phyloP scores from a whole-genome alignment of 2,113 vertebrate genomes.

The Channa argus region DNA sequence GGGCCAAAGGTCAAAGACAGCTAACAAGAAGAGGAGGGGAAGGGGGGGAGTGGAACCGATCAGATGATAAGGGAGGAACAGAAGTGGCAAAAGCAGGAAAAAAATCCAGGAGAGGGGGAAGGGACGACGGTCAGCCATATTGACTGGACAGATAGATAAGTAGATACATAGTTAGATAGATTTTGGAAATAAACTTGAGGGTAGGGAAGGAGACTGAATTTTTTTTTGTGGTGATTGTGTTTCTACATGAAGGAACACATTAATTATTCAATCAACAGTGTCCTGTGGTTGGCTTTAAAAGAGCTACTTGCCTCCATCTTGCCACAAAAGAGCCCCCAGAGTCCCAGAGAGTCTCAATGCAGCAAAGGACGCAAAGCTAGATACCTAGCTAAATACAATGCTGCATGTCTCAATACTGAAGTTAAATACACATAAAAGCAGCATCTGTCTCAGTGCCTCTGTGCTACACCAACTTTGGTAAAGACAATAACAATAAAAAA shows the following conservation, averaged over 20 bases:
- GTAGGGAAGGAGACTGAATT: slow-evolving; percentile 3
- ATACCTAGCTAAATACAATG: not conserved
- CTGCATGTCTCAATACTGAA: not conserved
- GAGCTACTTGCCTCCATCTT: slow-evolving; percentile 41
- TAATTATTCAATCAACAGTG: slow-evolving; percentile 81
- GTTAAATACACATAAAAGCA: not conserved
- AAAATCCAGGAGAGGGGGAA: not conserved
- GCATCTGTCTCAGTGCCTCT: too few relatives aligned
- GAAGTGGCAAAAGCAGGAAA: slow-evolving; percentile 26
- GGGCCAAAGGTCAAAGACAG: slow-evolving; percentile 74
- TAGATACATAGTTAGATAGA: not conserved
- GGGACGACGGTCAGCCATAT: slow-evolving; percentile 13
- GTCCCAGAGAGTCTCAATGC: slow-evolving; percentile 8
- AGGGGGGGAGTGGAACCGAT: slow-evolving; percentile 50
- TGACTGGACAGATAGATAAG: slow-evolving; percentile 3
- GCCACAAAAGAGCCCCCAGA: slow-evolving; percentile 70
- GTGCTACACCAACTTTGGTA: too few relatives aligned
- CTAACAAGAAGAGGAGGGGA: slow-evolving; percentile 54
- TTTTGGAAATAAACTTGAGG: not conserved
- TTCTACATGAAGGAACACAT: slow-evolving; percentile 64
- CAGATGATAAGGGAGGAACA: slow-evolving; percentile 35
- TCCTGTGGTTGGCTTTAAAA: slow-evolving; percentile 76
- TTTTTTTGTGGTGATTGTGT: slow-evolving; percentile 54
- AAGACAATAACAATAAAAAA: too few relatives aligned
- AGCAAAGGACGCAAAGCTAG: not conserved